These are phyloP conservation scores for Alouatta palliata DNA, from an alignment of 2,113 vertebrate species.

Conservation along the genomic window DNA sequence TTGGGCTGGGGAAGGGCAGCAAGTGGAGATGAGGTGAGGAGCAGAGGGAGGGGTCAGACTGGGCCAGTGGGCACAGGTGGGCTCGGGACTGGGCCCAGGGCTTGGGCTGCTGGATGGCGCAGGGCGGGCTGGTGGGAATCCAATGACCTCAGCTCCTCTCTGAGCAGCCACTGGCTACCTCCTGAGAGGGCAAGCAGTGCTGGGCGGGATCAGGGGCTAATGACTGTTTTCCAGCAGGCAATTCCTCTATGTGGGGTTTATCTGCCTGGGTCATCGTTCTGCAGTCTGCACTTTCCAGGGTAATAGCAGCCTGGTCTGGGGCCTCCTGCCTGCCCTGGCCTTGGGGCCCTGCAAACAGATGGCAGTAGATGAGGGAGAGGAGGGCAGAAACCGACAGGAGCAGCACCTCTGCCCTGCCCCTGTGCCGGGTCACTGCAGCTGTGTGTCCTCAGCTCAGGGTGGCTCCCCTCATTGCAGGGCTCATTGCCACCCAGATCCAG, in stretches of 20 bases:
- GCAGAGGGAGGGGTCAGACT: background rate
- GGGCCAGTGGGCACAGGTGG: background rate
- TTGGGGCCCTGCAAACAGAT: constrained; percentile 40
- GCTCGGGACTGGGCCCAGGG: background rate
- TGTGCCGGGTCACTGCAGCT: background rate
- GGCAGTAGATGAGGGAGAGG: constrained; percentile 17
- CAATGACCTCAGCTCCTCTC: constrained; percentile 46
- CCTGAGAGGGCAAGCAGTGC: background rate
- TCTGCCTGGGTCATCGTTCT: constrained; percentile 46
- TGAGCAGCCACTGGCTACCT: background rate
- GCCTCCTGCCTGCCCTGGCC: background rate
- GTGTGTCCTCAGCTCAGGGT: background rate
- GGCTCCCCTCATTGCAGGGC: no score
- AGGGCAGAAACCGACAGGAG: background rate
- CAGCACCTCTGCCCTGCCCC: background rate
- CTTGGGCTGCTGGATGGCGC: background rate
- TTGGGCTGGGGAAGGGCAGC: background rate
- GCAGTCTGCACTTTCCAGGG: constrained; percentile 50
- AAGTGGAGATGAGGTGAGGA: background rate
- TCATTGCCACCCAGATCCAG: background rate
- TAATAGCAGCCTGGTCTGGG: constrained; percentile 67
- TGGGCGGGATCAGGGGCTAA: background rate
- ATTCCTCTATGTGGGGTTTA: constrained; percentile 56
- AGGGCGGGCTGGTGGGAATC: background rate
- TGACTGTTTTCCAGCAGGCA: constrained; percentile 61